Evolutionary conservation across 2,113 vertebrate species (phyloP).

Genomic region (Platichthys stellatus): DNA sequence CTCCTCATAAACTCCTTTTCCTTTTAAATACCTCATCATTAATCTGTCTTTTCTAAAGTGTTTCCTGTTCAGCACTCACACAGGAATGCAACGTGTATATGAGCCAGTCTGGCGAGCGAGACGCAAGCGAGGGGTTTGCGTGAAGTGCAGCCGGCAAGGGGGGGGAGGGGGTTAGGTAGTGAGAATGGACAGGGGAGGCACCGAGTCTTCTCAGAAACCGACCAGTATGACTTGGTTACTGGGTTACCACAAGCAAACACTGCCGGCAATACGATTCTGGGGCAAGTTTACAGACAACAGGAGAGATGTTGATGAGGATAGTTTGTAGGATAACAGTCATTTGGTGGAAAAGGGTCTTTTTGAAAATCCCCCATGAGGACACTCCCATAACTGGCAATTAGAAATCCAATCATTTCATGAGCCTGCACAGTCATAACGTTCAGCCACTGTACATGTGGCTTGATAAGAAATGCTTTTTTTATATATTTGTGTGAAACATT

Average conservation of each 20-base stretch:
- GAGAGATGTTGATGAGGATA: slow-evolving; percentile 28
- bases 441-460: slow-evolving; percentile 20
- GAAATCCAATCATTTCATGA: slow-evolving; percentile 44
- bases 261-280: slow-evolving; percentile 9
- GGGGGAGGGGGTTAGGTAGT: neutral
- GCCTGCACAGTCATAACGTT: slow-evolving; percentile 50
- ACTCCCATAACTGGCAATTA: slow-evolving; percentile 65
- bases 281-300: neutral
- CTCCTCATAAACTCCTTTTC: slow-evolving; percentile 62
- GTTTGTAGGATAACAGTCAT: slow-evolving; percentile 60
- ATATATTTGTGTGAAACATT: too few species aligned
- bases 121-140: slow-evolving; percentile 1
- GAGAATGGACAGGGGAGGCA: slow-evolving; percentile 56
- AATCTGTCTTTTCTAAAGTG: slow-evolving; percentile 4
- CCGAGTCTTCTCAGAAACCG: slow-evolving; percentile 58
- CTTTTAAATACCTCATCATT: slow-evolving; percentile 28
- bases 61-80: slow-evolving; percentile 25
- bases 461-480: slow-evolving; percentile 20
- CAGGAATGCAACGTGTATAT: slow-evolving; percentile 20
- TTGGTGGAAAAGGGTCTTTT: slow-evolving; percentile 49
- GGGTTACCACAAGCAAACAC: slow-evolving; percentile 51
- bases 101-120: neutral
- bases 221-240: slow-evolving; percentile 55
- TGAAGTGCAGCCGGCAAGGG: neutral
- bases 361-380: slow-evolving; percentile 68